A percentile compares a stretch with the other conserved stretches of the same genome.
phyloP scores from a whole-genome alignment of 2,113 vertebrate species.

The Nycticorax nycticorax region DNA sequence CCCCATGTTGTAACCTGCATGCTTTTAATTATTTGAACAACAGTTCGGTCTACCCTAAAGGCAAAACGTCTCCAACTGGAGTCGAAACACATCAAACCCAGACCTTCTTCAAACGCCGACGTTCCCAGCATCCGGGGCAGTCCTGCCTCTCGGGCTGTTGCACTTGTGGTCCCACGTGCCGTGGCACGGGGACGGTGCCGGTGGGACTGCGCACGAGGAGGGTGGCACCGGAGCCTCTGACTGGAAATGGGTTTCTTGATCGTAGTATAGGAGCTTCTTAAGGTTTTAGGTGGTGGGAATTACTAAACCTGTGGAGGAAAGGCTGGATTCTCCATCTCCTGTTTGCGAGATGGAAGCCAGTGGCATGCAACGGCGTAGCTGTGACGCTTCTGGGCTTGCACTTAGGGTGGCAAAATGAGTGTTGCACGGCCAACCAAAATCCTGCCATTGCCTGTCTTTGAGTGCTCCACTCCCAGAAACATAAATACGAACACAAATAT shows the following conservation, averaged over 20 bases:
- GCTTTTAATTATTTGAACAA: neutral
- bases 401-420: accelerated
- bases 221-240: neutral
- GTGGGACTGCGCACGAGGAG: neutral
- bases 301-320: neutral
- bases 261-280: too few species aligned
- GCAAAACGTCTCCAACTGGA: neutral
- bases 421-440: too few species aligned
- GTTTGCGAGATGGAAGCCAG: neutral
- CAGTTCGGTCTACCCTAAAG: neutral
- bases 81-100: neutral
- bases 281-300: neutral
- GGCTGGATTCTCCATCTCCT: neutral
- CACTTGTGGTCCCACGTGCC: accelerated
- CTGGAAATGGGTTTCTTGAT: neutral
- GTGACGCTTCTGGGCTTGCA: accelerated
- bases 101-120: accelerated
- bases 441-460: too few species aligned
- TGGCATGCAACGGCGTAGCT: neutral
- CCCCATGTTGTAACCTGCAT: too few species aligned
- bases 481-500: accelerated
- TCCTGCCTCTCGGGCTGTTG: accelerated
- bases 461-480: neutral
- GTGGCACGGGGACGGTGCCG: neutral
- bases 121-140: neutral